phyloP scores from a whole-genome alignment of 1,140 invertebrate genomes.

The Elymnias hypermnestra region DNA sequence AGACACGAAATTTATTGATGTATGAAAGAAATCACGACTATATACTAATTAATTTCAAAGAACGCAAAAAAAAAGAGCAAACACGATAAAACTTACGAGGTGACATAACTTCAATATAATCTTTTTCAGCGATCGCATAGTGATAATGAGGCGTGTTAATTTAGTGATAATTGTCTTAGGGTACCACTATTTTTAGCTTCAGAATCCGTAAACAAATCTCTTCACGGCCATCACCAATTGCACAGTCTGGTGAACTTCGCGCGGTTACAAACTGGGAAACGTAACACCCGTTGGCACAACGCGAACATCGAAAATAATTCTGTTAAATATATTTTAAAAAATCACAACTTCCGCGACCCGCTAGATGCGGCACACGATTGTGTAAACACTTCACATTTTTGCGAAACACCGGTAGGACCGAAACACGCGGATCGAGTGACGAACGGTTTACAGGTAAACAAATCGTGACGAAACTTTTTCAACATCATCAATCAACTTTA shows the following conservation, averaged over 20 bases:
- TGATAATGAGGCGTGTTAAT: slow-evolving; percentile 9
- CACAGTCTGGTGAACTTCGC: slow-evolving; percentile 3
- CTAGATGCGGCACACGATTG: slow-evolving; percentile 23
- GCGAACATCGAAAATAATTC: slow-evolving; percentile 34
- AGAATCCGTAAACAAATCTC: slow-evolving; percentile 17
- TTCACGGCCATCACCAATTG: slow-evolving; percentile 20
- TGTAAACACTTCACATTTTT: slow-evolving; percentile 30
- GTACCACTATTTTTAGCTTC: slow-evolving; percentile 21
- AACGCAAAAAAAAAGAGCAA: neutral
- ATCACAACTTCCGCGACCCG: slow-evolving; percentile 27
- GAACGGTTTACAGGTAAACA: no score
- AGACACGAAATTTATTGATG: no score
- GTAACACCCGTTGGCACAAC: slow-evolving; percentile 33
- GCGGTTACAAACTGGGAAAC: slow-evolving; percentile 1
- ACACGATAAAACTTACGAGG: slow-evolving; percentile 30
- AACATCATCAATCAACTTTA: no score
- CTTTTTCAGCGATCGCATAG: slow-evolving; percentile 42
- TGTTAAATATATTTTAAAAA: no score
- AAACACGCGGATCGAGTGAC: slow-evolving; percentile 10
- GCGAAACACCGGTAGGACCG: slow-evolving; percentile 12
- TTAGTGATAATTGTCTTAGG: slow-evolving; percentile 14
- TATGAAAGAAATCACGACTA: no score
- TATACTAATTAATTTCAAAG: no score
- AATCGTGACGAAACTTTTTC: no score
- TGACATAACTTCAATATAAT: slow-evolving; percentile 41